These are phyloP conservation scores for Phoxinus dragarum DNA, from an alignment of 2,797 vertebrate genomes.

Conservation along the genomic window DNA sequence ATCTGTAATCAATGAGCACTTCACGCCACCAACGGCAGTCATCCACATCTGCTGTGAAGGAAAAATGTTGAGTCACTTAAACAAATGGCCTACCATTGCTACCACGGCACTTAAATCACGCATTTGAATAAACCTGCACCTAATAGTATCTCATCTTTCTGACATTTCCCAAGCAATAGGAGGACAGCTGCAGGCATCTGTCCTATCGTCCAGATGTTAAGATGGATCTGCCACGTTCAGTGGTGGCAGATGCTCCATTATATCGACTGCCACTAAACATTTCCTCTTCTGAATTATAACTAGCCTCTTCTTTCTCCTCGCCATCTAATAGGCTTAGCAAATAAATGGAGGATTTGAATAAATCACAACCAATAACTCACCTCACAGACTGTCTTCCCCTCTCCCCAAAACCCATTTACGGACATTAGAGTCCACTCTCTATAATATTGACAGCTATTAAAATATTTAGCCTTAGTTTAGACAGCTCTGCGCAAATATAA, in stretches of 20 bases:
- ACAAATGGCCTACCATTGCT: slow-evolving; percentile 25
- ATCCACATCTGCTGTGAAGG: slow-evolving; percentile 39
- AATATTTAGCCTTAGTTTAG: slow-evolving; percentile 64
- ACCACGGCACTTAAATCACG: slow-evolving; percentile 20
- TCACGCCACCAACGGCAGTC: slow-evolving; percentile 19
- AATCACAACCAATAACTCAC: slow-evolving; percentile 73
- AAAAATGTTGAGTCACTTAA: slow-evolving; percentile 50
- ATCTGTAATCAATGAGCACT: slow-evolving; percentile 39
- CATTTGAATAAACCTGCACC: slow-evolving; percentile 22
- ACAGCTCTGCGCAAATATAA: slow-evolving; percentile 51
- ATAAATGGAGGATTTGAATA: slow-evolving; percentile 82
- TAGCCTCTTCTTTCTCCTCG: slow-evolving; percentile 64
- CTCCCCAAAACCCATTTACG: slow-evolving; percentile 64
- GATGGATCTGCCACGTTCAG: slow-evolving; percentile 71
- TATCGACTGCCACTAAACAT: slow-evolving; percentile 69
- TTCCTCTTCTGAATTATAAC: slow-evolving; percentile 74
- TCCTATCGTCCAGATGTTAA: slow-evolving; percentile 65
- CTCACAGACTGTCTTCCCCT: slow-evolving; percentile 66
- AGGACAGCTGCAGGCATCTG: slow-evolving; percentile 62
- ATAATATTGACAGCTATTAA: slow-evolving; percentile 60
- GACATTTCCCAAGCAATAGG: slow-evolving; percentile 57
- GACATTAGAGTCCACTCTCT: slow-evolving; percentile 69
- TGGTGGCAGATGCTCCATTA: slow-evolving; percentile 77
- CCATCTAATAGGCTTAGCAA: slow-evolving; percentile 80
- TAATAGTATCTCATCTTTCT: slow-evolving; percentile 52